Conservation (phyloP, 2,888 invertebrate genomes). For the Caenorhabditis uteleia region DNA sequence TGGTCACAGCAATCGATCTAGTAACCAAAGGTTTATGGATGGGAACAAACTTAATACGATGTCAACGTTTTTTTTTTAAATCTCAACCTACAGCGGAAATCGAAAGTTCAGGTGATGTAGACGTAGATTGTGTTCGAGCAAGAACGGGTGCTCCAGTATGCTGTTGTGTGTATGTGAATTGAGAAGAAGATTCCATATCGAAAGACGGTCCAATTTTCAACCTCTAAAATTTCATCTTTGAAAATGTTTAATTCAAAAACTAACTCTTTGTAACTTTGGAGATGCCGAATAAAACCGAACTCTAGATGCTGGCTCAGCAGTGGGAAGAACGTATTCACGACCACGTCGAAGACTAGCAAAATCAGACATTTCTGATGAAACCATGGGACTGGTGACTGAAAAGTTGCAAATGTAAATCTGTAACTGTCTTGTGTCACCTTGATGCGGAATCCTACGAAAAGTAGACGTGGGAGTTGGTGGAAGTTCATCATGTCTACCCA, state of each 20-base stretch:
- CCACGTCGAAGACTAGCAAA: conserved; percentile 52
- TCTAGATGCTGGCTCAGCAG: conserved; percentile 20
- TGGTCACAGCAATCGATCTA: conserved; percentile 35
- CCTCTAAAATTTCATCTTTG: conserved; percentile 15
- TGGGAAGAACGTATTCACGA: conserved; percentile 40
- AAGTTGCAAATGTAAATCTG: not conserved
- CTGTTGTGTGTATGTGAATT: conserved; percentile 47
- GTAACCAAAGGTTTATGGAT: conserved; percentile 21
- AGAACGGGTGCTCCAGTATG: conserved; percentile 43
- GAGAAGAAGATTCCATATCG: conserved; percentile 32
- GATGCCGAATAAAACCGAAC: conserved; percentile 49
- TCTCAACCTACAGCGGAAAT: not conserved
- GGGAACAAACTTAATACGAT: not conserved
- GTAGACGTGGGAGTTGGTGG: conserved; percentile 38
- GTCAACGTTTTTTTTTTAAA: not conserved
- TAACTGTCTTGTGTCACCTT: conserved; percentile 8
- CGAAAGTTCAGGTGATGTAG: conserved; percentile 38
- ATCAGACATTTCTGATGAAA: conserved; percentile 10
- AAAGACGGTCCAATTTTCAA: conserved; percentile 39
- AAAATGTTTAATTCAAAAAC: not conserved
- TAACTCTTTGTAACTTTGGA: conserved; percentile 36
- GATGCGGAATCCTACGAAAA: conserved; percentile 26
- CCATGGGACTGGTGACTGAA: conserved; percentile 7
- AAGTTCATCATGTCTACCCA: conserved; percentile 17
- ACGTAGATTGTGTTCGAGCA: conserved; percentile 38